Evolutionary conservation across 2,888 invertebrate species (phyloP).

Genomic region (Limenitis camilla): DNA sequence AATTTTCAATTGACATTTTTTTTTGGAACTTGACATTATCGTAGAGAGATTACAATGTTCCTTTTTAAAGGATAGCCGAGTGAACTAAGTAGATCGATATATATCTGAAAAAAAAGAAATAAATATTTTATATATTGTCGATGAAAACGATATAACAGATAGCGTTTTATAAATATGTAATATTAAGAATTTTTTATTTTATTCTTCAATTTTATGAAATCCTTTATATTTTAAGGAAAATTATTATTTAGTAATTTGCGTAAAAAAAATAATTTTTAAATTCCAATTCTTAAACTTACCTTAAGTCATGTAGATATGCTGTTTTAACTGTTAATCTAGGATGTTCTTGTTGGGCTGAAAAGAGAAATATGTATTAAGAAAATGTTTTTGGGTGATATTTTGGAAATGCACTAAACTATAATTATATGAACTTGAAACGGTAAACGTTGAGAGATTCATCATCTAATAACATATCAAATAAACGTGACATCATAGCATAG

Average conservation of each 20-base stretch:
- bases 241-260: no score
- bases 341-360: slow-evolving; percentile 3
- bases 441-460: no score
- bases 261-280: no score
- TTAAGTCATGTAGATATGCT: slow-evolving; percentile 10
- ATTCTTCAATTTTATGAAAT: no score
- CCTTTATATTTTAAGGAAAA: no score
- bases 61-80: slow-evolving; percentile 17
- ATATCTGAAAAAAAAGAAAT: slow-evolving; percentile 21
- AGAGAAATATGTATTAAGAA: neutral
- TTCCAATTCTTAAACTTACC: no score
- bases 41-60: slow-evolving; percentile 24
- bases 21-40: slow-evolving; percentile 23
- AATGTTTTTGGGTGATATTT: no score
- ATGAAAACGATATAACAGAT: neutral
- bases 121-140: neutral
- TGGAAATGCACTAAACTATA: no score
- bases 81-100: slow-evolving; percentile 20
- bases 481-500: no score
- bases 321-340: slow-evolving; percentile 10
- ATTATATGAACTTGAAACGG: no score
- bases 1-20: slow-evolving; percentile 29
- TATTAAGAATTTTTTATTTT: no score
- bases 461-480: no score
- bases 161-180: neutral